A percentile compares a stretch with the other conserved stretches of the same genome.
phyloP scores from a whole-genome alignment of 2,113 vertebrate species.

The Heptranchias perlo region DNA sequence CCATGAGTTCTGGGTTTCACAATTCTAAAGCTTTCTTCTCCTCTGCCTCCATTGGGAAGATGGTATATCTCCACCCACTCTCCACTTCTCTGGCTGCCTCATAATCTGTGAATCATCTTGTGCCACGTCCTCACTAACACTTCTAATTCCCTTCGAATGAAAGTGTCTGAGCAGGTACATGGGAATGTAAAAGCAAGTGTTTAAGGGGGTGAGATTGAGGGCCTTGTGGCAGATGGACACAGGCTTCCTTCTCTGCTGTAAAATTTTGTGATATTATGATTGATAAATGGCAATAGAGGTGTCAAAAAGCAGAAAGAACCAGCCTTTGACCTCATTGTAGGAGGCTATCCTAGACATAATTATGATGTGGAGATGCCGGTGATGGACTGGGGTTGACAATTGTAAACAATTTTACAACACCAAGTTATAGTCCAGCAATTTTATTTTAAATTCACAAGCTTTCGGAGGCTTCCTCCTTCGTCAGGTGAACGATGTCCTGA shows the following conservation, averaged over 20 bases:
- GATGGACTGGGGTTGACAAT: too few species aligned
- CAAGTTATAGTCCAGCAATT: too few species aligned
- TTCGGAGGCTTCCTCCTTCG: too few species aligned
- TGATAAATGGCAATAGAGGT: neutral
- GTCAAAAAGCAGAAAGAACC: neutral
- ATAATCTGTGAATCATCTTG: neutral
- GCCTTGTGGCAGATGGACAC: neutral
- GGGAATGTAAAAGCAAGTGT: neutral
- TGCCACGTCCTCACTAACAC: neutral
- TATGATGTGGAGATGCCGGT: too few species aligned
- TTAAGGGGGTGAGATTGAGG: neutral
- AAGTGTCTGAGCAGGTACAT: neutral
- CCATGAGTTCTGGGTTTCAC: neutral
- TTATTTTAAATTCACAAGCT: too few species aligned
- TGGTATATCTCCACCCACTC: neutral
- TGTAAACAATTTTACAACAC: too few species aligned
- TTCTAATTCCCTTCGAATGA: neutral
- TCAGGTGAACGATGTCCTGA: too few species aligned
- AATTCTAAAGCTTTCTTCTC: neutral
- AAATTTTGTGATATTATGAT: neutral
- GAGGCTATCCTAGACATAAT: neutral
- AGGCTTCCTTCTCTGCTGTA: neutral
- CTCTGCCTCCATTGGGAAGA: neutral
- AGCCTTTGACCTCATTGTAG: neutral
- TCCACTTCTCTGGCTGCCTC: neutral